Base-by-base conservation (phyloP, 2,797 vertebrate genomes). In the Melanotaenia parkinsoni region DNA sequence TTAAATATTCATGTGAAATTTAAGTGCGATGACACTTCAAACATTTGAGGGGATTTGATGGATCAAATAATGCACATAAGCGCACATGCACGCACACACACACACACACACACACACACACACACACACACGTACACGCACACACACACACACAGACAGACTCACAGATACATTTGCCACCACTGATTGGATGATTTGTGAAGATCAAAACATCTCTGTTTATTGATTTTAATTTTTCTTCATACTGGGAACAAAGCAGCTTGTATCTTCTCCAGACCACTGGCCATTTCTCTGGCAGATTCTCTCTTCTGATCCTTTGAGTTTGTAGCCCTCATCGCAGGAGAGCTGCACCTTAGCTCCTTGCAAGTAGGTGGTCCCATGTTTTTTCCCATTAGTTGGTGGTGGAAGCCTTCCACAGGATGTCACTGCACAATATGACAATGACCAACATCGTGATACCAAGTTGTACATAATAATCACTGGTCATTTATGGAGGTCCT, bases 331-430 rank as follows among this genome's bases (percentile, higher is more conserved):
- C 0, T 79, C 64, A 4, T 91, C 3, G 20, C 94, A 94, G 73
- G 80, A 86, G 26, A 94, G 61, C 22, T 0, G 40, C 50, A 94
- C 87, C 58, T 12, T 86, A 0, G 91, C 84, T 50, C 92, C 91
- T 47, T 84, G 65, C 37, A 93, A 40, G 66, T 94, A 94, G 3
- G 58, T 78, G 16, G 88, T 93, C 5, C 94, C 94, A 6, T 84
- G 54, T 53, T 93, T 94, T 70, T 45, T 77, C 5, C 94, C 94
- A 13, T 93, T 89, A 0, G 0, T 12, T 1, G 93, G 93, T 4
- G 93, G 92, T 38, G 86, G 16, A 35, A 94, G 82, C 84, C 89
- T 83, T 8, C 93, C 93, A 45, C 93, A 94, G 54, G 92, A 86
- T 24, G 83, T 58, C 81, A 93, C 93, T 94, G 77, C 35, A 74